These are phyloP conservation scores for Sterna hirundo DNA, from an alignment of 2,113 vertebrate genomes.

Conservation along the genomic window DNA sequence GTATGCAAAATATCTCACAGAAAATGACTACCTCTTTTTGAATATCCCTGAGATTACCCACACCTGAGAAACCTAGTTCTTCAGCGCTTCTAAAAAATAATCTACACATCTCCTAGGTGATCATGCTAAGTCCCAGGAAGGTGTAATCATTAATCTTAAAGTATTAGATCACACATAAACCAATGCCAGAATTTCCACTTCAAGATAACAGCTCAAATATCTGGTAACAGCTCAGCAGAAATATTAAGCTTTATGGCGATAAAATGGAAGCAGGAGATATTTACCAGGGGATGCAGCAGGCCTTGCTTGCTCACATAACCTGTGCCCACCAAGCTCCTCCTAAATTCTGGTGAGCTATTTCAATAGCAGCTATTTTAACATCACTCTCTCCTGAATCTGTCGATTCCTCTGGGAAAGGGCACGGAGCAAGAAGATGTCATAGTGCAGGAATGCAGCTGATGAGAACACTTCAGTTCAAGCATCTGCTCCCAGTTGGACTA, in stretches of 20 bases:
- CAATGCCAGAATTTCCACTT: neutral
- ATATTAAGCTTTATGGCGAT: neutral
- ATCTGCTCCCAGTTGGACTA: neutral
- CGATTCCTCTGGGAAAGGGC: neutral
- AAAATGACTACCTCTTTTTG: neutral
- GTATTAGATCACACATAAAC: neutral
- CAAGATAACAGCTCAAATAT: neutral
- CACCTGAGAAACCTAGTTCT: neutral
- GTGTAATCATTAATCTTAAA: neutral
- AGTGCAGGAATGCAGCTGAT: neutral
- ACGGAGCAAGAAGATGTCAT: neutral
- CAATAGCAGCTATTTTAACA: neutral
- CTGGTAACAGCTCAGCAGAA: neutral
- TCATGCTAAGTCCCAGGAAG: neutral
- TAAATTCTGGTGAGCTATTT: neutral
- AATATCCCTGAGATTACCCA: neutral
- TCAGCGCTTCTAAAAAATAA: neutral
- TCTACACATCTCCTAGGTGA: neutral
- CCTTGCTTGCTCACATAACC: neutral
- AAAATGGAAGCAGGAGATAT: neutral
- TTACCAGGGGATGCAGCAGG: neutral
- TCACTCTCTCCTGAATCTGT: neutral
- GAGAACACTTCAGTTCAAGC: neutral
- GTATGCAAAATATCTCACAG: neutral
- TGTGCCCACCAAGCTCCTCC: neutral